Percentiles rank a stretch among this genome's conserved stretches.
Evolutionary conservation across 2,797 vertebrate genomes (phyloP).

Genomic region (Gobio occitaniae): DNA sequence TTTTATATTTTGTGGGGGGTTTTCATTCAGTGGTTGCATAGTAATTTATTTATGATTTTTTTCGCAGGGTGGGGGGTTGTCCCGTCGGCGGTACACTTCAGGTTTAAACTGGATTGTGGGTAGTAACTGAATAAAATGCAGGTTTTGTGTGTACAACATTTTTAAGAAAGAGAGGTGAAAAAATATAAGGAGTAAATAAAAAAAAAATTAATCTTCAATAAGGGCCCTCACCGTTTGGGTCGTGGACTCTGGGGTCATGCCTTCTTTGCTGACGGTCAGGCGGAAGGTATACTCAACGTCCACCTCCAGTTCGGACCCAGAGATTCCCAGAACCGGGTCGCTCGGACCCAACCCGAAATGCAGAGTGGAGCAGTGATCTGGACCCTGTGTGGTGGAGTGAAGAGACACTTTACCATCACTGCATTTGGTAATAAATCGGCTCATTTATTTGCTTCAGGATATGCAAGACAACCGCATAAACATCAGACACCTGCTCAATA

Average conservation of each 20-base stretch:
- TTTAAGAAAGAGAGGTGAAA: background rate
- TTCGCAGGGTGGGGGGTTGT: too few relatives aligned
- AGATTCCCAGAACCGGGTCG: conserved; percentile 84
- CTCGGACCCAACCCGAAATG: conserved; percentile 83
- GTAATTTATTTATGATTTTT: too few relatives aligned
- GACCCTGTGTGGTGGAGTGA: conserved; percentile 74
- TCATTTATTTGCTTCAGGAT: background rate
- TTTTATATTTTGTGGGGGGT: too few relatives aligned
- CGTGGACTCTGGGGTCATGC: conserved; percentile 88
- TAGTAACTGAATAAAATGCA: background rate
- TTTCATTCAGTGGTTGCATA: too few relatives aligned
- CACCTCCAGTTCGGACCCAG: conserved; percentile 84
- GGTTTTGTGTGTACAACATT: background rate
- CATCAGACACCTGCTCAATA: background rate
- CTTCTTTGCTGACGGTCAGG: conserved; percentile 88
- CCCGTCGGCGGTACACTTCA: too few relatives aligned
- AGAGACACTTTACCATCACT: background rate
- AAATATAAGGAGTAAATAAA: background rate
- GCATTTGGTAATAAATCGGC: background rate
- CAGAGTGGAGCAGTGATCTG: conserved; percentile 82
- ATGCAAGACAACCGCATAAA: background rate
- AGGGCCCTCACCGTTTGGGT: conserved; percentile 88
- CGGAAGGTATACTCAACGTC: conserved; percentile 91
- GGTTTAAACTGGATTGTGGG: background rate
- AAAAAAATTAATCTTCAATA: background rate